Conservation (phyloP, 2,113 vertebrate species). For the Serinus canaria region DNA sequence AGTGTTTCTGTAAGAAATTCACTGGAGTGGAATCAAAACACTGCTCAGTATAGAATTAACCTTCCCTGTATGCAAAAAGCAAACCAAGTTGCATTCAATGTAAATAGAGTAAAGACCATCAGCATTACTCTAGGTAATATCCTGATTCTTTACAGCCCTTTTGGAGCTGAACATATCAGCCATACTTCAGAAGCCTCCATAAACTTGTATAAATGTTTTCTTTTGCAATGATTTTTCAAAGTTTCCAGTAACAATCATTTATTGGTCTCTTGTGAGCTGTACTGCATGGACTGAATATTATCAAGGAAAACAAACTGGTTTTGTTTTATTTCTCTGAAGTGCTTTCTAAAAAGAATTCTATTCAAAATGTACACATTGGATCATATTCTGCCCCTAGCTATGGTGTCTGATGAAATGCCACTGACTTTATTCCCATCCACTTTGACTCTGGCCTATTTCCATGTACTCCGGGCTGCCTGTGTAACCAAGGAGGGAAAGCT, state of each 20-base stretch:
- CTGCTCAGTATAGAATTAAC: not conserved
- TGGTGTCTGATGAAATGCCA: slow-evolving; percentile 39
- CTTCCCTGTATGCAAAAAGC: slow-evolving; percentile 16
- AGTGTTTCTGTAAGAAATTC: slow-evolving; percentile 29
- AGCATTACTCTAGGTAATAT: slow-evolving; percentile 19
- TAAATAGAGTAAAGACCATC: slow-evolving; percentile 11
- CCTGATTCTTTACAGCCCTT: slow-evolving; percentile 48
- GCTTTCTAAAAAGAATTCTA: slow-evolving; percentile 26
- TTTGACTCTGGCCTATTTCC: slow-evolving; percentile 25
- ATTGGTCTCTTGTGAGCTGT: slow-evolving; percentile 12
- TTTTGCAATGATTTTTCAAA: slow-evolving; percentile 59
- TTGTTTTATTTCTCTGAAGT: slow-evolving; percentile 52
- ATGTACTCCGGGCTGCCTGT: not conserved
- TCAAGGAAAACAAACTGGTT: slow-evolving; percentile 30
- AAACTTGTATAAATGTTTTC: slow-evolving; percentile 61
- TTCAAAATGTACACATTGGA: not conserved
- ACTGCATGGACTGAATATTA: slow-evolving; percentile 18
- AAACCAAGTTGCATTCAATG: not conserved
- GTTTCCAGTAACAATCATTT: slow-evolving; percentile 62
- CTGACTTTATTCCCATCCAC: slow-evolving; percentile 14
- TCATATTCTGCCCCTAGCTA: slow-evolving; percentile 13
- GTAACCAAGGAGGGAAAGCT: not conserved
- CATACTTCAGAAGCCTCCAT: slow-evolving; percentile 59
- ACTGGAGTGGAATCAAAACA: slow-evolving; percentile 30
- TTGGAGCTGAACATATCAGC: slow-evolving; percentile 8